These are phyloP conservation scores for Periplaneta americana DNA, from an alignment of 1,140 invertebrate species.

Conservation along the genomic window DNA sequence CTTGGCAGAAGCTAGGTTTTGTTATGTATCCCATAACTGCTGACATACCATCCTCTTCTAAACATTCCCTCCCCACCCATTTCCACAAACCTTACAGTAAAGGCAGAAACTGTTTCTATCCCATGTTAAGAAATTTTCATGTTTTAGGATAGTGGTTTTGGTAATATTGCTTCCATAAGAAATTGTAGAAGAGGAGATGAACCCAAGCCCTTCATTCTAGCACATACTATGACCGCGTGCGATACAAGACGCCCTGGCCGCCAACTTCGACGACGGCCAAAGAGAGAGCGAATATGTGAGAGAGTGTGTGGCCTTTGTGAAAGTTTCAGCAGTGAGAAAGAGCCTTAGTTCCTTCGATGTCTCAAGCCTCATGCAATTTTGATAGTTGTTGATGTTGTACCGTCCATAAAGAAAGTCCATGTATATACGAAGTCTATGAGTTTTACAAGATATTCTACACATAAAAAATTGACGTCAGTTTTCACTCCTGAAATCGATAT, in stretches of 20 bases:
- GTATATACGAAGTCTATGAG: not conserved
- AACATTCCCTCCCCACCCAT: too few relatives aligned
- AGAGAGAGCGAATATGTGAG: not conserved
- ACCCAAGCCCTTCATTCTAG: not conserved
- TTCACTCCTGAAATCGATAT: not conserved
- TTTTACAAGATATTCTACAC: not conserved
- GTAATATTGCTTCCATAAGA: too few relatives aligned
- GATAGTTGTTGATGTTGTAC: conserved; percentile 6
- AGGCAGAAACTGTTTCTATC: too few relatives aligned
- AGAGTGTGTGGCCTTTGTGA: not conserved
- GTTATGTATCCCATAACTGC: too few relatives aligned
- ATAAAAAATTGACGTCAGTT: not conserved
- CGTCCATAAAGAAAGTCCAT: conserved; percentile 8
- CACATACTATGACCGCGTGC: not conserved
- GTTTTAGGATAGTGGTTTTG: too few relatives aligned
- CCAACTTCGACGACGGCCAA: not conserved
- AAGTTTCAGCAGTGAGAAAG: conserved; percentile 1
- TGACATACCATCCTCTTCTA: too few relatives aligned
- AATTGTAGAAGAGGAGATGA: too few relatives aligned
- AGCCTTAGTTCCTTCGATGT: not conserved
- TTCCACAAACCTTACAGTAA: too few relatives aligned
- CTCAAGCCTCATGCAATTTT: conserved; percentile 10
- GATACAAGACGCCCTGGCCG: not conserved
- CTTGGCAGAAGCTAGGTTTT: too few relatives aligned
- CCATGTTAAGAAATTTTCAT: too few relatives aligned